Evolutionary conservation across 2,113 vertebrate genomes (phyloP), one percentile per base, ranked within the genome.

Genomic region (Glareola pratincola): DNA sequence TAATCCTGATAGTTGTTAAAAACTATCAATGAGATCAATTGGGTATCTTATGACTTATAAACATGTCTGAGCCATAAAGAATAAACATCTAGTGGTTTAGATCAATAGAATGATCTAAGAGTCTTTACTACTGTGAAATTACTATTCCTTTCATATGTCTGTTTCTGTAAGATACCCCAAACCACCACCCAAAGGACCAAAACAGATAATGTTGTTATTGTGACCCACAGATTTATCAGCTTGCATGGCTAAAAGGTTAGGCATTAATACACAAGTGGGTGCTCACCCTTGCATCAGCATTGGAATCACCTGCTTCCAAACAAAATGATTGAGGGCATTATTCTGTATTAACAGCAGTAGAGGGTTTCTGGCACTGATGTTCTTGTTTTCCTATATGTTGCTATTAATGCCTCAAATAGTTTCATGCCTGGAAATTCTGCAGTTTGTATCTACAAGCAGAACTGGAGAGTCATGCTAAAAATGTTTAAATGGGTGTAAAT

Each of bases 1-100:
- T 97, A 97, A 96, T 84, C 85, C 93, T 90, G 71, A 84, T 91
- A 94, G 85, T 47, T 94, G 68, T 91, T 90, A 92, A 94, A 96
- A 97, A 93, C 10, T 59, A 80, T 82, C 68, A 80, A 68, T 41
- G 68, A 94, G 83, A 89, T 94, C 95, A 96, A 18, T 57, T 57
- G 78, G 26, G n/a, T 90, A 27, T 74, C 77, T 96, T 90, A 79
- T 12, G 72, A 85, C 83, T 85, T 96, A 60, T 19, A 72, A 95
- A 88, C 74, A 29, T 48, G 51, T 56, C 34, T 84, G 73, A 91
- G 51, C 30, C 72, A 85, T 72, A 72, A 87, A 92, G 45, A 85
- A 76, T 92, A 87, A 94, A 67, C 30, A 94, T 9, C 26, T 60
- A 57, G n/a, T 47, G 66, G 8, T 81, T 90, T 47, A 83, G 62